These are phyloP conservation scores for Amiota communis DNA, from an alignment of 2,888 invertebrate genomes.

Conservation along the genomic window DNA sequence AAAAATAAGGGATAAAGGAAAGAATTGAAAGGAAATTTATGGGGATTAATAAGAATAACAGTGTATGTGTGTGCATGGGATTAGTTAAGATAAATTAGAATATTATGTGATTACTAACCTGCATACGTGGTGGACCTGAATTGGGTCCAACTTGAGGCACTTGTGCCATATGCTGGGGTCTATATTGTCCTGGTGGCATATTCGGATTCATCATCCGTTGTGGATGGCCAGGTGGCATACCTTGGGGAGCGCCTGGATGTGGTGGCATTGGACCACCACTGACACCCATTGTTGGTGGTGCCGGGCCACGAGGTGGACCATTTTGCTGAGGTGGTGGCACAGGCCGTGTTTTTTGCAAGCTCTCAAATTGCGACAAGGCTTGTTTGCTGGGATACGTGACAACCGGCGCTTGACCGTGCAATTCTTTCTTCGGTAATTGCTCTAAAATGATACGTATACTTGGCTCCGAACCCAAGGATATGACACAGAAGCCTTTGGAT, in stretches of 20 bases:
- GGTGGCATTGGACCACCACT: slow-evolving; percentile 72
- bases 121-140: slow-evolving; percentile 78
- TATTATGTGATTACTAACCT: slow-evolving; percentile 68
- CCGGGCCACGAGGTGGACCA: slow-evolving; percentile 75
- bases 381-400: slow-evolving; percentile 97
- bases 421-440: slow-evolving; percentile 92
- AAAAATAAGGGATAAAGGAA: slow-evolving; percentile 26
- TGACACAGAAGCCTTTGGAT: slow-evolving; percentile 98
- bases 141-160: slow-evolving; percentile 77
- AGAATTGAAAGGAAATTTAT: no score
- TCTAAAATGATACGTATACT: slow-evolving; percentile 94
- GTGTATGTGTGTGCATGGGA: slow-evolving; percentile 48
- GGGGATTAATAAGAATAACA: no score
- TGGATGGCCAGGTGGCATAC: slow-evolving; percentile 74
- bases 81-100: slow-evolving; percentile 14
- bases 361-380: slow-evolving; percentile 88
- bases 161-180: slow-evolving; percentile 76
- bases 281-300: slow-evolving; percentile 69
- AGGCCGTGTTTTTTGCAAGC: slow-evolving; percentile 91
- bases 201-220: slow-evolving; percentile 77
- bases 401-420: slow-evolving; percentile 95
- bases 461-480: slow-evolving; percentile 93
- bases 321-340: slow-evolving; percentile 81
- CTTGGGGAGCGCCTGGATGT: slow-evolving; percentile 73
- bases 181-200: slow-evolving; percentile 76